Percentiles rank a stretch among this genome's conserved stretches.
These are phyloP conservation scores for Scelioninae gen. 2 DNA, from an alignment of 2,888 invertebrate species.

Conservation along the genomic window DNA sequence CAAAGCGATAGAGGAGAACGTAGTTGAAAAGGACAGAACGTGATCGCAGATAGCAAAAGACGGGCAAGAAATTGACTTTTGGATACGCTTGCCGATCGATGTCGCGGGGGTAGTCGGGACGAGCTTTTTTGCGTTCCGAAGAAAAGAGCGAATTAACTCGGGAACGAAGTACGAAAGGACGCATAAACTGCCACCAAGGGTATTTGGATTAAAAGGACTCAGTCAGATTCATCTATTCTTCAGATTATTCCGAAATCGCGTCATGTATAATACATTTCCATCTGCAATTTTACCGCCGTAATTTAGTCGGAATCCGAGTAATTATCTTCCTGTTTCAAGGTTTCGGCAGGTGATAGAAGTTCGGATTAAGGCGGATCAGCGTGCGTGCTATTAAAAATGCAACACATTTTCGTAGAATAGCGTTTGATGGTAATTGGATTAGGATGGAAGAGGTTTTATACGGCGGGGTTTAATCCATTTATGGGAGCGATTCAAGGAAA, in stretches of 20 bases:
- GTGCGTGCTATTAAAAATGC: slow-evolving; percentile 29
- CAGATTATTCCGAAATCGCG: slow-evolving; percentile 17
- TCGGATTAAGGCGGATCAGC: slow-evolving; percentile 12
- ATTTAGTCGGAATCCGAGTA: slow-evolving; percentile 16
- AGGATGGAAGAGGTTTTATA: background rate
- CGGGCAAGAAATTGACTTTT: slow-evolving; percentile 57
- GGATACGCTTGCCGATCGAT: slow-evolving; percentile 38
- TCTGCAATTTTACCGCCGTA: slow-evolving; percentile 23
- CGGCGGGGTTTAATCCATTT: background rate
- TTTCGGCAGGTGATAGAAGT: slow-evolving; percentile 29
- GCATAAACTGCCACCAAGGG: slow-evolving; percentile 39
- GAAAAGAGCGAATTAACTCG: slow-evolving; percentile 55
- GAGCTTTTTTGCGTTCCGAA: slow-evolving; percentile 46
- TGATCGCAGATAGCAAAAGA: slow-evolving; percentile 53
- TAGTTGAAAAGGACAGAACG: slow-evolving; percentile 53
- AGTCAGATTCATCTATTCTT: slow-evolving; percentile 35
- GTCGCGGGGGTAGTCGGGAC: background rate
- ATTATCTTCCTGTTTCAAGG: slow-evolving; percentile 34
- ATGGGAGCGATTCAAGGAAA: too few relatives aligned
- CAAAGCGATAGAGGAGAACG: slow-evolving; percentile 50
- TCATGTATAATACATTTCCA: slow-evolving; percentile 45
- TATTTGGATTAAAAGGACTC: slow-evolving; percentile 46
- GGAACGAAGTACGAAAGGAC: slow-evolving; percentile 31
- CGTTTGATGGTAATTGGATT: slow-evolving; percentile 21
- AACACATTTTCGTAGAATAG: slow-evolving; percentile 14